These are phyloP conservation scores for Pocota personata DNA, from an alignment of 2,888 invertebrate genomes.

Conservation along the genomic window DNA sequence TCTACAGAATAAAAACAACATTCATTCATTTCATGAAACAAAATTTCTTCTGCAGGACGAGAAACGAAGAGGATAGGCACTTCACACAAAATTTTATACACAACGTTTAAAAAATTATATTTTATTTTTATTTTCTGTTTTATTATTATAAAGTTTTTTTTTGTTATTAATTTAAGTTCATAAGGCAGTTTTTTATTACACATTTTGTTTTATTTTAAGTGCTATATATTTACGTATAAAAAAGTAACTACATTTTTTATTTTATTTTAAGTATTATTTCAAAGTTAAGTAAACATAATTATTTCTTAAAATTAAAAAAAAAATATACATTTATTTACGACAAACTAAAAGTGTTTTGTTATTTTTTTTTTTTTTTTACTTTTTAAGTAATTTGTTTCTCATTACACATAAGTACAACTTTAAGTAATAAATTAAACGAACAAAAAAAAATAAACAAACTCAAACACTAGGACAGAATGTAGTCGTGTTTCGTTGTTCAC, in stretches of 20 bases:
- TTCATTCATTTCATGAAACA: not conserved
- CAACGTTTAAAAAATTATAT: conserved; percentile 45
- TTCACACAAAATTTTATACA: conserved; percentile 40
- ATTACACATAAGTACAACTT: conserved; percentile 55
- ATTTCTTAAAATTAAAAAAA: conserved; percentile 27
- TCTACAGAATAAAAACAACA: too few relatives aligned
- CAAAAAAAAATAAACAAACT: not conserved
- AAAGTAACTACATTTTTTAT: conserved; percentile 22
- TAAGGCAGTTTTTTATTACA: conserved; percentile 68
- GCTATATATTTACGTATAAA: conserved; percentile 32
- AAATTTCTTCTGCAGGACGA: conserved; percentile 5
- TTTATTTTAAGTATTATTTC: conserved; percentile 3
- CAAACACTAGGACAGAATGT: conserved; percentile 2
- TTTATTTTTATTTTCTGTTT: conserved; percentile 8
- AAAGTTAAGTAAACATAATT: conserved; percentile 3
- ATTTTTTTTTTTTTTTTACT: not conserved
- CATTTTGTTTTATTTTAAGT: conserved; percentile 16
- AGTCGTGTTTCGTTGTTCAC: not conserved
- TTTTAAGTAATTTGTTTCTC: conserved; percentile 50
- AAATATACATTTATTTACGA: conserved; percentile 10
- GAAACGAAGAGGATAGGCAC: conserved; percentile 50
- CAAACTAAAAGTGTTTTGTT: not conserved
- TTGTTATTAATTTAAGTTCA: conserved; percentile 29
- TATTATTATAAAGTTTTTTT: not conserved
- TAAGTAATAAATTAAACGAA: conserved; percentile 36